Percentiles rank a stretch among this genome's conserved stretches.
These are phyloP conservation scores for Sardina pilchardus DNA, from an alignment of 2,113 vertebrate species.

Conservation along the genomic window DNA sequence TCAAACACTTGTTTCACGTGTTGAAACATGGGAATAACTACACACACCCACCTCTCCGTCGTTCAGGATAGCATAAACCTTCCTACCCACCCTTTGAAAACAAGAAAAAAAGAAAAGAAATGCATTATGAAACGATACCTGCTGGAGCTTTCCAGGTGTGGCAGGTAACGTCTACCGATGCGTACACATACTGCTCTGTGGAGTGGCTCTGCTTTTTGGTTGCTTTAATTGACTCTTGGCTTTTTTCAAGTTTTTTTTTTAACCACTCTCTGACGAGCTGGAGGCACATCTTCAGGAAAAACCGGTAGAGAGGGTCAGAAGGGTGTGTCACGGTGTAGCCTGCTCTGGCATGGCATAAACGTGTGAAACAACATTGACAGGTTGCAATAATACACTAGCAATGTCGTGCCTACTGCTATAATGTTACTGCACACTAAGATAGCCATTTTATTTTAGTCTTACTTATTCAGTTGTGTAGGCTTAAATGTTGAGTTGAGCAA, in stretches of 20 bases:
- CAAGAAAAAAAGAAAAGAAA: neutral
- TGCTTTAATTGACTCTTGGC: slow-evolving; percentile 44
- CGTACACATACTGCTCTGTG: slow-evolving; percentile 29
- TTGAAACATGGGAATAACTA: slow-evolving; percentile 16
- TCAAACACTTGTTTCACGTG: neutral
- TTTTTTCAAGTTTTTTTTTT: neutral
- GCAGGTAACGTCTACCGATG: neutral
- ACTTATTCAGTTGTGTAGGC: no score
- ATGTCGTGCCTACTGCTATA: neutral
- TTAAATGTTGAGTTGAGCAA: no score
- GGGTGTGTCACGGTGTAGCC: slow-evolving; percentile 45
- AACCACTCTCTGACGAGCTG: slow-evolving; percentile 45
- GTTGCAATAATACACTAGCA: neutral
- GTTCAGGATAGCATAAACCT: neutral
- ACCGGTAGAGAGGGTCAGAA: slow-evolving; percentile 71
- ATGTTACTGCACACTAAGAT: no score
- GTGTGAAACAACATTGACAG: neutral
- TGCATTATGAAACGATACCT: neutral
- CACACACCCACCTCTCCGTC: slow-evolving; percentile 18
- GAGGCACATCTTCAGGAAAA: slow-evolving; percentile 73
- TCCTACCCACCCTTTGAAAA: neutral
- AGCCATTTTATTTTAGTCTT: no score
- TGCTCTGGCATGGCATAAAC: neutral
- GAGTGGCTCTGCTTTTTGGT: slow-evolving; percentile 12
- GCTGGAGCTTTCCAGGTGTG: neutral